Evolutionary conservation across 1,140 invertebrate genomes (phyloP).

Genomic region (Drosophila pectinifera): DNA sequence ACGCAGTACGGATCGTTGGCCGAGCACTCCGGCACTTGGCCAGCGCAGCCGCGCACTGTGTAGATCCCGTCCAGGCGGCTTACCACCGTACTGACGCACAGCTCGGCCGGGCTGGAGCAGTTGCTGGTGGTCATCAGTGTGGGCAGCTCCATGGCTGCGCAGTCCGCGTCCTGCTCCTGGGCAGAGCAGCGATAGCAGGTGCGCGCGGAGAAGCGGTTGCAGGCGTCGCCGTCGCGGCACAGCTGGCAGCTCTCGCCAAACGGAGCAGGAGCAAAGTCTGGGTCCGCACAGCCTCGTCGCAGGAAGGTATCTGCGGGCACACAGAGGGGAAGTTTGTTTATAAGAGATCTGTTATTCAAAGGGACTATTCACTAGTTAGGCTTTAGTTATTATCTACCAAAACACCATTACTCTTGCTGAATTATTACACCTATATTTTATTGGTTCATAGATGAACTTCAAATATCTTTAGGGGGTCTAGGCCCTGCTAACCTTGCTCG

Average conservation of each 20-base stretch:
- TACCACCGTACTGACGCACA: constrained; percentile 74
- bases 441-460: no score
- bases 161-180: constrained; percentile 53
- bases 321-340: no score
- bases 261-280: constrained; percentile 3
- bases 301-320: constrained; percentile 49
- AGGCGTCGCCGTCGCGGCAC: constrained; percentile 61
- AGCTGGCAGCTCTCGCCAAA: constrained; percentile 62
- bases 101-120: constrained; percentile 53
- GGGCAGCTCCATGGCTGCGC: constrained; percentile 48
- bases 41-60: constrained; percentile 68
- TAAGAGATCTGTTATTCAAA: no score
- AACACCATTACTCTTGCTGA: no score
- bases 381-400: no score
- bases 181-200: constrained; percentile 76
- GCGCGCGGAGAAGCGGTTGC: constrained; percentile 68
- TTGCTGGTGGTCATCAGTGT: constrained; percentile 45
- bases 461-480: background rate
- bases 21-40: constrained; percentile 70
- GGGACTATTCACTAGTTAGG: no score
- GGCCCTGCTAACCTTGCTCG: constrained; percentile 69
- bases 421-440: no score
- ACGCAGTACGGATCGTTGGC: constrained; percentile 74
- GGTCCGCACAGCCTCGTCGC: constrained; percentile 69
- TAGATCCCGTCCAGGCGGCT: constrained; percentile 61